phyloP scores from a whole-genome alignment of 2,797 vertebrate species.

The Enteromius afrohamiltoni region DNA sequence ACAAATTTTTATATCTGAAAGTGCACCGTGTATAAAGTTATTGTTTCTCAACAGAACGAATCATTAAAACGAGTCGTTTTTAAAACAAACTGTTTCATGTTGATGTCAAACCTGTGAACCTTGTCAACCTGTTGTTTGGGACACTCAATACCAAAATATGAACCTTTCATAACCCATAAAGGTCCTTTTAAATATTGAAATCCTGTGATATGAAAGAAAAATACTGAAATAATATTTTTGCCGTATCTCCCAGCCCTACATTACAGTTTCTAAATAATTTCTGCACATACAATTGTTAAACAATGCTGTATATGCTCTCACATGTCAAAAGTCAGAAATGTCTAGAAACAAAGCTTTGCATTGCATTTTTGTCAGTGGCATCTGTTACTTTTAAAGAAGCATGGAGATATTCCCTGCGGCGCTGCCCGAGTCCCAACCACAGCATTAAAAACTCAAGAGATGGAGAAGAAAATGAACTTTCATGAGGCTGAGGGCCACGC shows the following conservation, averaged over 20 bases:
- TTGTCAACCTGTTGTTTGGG: too few relatives aligned
- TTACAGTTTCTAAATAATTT: not conserved
- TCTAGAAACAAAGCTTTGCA: conserved; percentile 15
- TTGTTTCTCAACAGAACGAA: too few relatives aligned
- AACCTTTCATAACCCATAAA: too few relatives aligned
- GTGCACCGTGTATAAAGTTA: too few relatives aligned
- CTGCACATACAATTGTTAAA: not conserved
- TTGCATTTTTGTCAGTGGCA: not conserved
- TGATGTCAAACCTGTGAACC: too few relatives aligned
- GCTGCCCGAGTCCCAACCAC: not conserved
- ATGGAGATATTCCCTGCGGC: not conserved
- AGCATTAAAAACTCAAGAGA: conserved; percentile 17
- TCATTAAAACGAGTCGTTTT: too few relatives aligned
- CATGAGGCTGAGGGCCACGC: conserved; percentile 15
- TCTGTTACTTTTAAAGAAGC: not conserved
- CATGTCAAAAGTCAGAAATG: not conserved
- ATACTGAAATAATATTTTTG: not conserved
- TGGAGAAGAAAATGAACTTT: conserved; percentile 22
- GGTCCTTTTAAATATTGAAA: not conserved
- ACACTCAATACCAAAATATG: too few relatives aligned
- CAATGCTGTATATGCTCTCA: not conserved
- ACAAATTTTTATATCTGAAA: too few relatives aligned
- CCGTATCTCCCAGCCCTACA: not conserved
- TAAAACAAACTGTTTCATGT: too few relatives aligned
- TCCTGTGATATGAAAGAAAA: not conserved